phyloP scores from a whole-genome alignment of 2,113 vertebrate species.

The Marmota monax region DNA sequence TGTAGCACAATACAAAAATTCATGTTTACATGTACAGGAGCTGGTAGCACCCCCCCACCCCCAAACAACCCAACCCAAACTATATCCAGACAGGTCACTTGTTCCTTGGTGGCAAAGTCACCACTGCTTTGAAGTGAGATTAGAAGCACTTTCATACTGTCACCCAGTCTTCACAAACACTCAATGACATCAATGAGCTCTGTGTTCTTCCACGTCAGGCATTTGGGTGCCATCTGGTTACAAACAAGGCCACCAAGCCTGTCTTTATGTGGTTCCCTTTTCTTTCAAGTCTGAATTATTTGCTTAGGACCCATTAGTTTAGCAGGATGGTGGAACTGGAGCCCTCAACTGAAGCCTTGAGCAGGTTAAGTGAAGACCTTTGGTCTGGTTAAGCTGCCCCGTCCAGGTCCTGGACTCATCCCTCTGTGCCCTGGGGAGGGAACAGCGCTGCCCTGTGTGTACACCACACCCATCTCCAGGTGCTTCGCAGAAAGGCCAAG shows the following conservation, averaged over 20 bases:
- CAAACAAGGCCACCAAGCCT: neutral
- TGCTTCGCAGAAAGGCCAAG: neutral
- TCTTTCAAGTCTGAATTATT: neutral
- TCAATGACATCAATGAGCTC: neutral
- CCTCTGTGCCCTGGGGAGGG: neutral
- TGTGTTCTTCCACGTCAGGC: neutral
- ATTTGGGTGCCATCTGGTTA: neutral
- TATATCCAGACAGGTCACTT: neutral
- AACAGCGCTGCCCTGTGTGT: neutral
- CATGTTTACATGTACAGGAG: neutral
- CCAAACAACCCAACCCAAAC: neutral
- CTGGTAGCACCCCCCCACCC: neutral
- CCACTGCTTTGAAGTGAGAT: neutral
- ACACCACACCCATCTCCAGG: neutral
- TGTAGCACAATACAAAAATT: neutral
- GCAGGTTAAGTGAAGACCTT: neutral
- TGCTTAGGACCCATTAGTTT: neutral
- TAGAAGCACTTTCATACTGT: neutral
- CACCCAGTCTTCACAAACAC: neutral
- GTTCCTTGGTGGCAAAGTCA: neutral
- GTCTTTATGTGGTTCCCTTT: neutral
- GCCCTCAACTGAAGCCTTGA: neutral
- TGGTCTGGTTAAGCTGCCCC: neutral
- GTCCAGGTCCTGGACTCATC: neutral
- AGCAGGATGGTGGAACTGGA: neutral